Base-by-base conservation (phyloP, 1,140 invertebrate genomes). In the Hyles vespertilio region DNA sequence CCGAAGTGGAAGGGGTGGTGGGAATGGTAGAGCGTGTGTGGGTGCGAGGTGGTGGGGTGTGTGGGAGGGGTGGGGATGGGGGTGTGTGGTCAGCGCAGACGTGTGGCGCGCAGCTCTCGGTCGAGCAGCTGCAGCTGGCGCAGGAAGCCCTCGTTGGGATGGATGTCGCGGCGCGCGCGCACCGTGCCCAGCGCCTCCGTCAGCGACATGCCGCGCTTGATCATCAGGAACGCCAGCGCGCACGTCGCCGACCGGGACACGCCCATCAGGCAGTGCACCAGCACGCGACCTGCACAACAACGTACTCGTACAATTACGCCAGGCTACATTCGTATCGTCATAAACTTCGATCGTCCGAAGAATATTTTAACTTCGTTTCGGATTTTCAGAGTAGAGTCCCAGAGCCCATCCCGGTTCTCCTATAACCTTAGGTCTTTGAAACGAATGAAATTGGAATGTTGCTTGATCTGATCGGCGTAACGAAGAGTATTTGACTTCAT, bases 141-240 rank as follows among this genome's bases (percentile, higher is more conserved):
- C 55, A 96, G 84, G 89, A 97, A 97, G 47, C 95, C 95, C 68
- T 93, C 90, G 72, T 97, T 97, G 43, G 95, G 95, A 68, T 92
- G 91, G 64, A 96, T 93, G 62, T 93, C 91, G 32, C 95, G 91
- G 55, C 91, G 91, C 63, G 91, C 89, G 49, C 95, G 93, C 8
- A 96, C 92, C 46, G 89, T 90, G 7, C 89, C 89, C 48, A 97
- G 86, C 9, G 96, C 96, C 58, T 96, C 93, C 6, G 91, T 85
- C 1, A 95, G 92, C n/a, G 92, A 90, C 93, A 96, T 95, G 45
- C 92, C 91, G 52, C 92, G 91, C 73, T 94, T 94, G 51, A 97
- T 93, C 94, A 97, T 96, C 34, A 97, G 87, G 79, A 94, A 97
- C 12, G 95, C 95, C 33, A 96, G 85, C 0, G 95, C 94, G 64